phyloP scores from a whole-genome alignment of 2,113 vertebrate species.

The Actenoides lindsayi region DNA sequence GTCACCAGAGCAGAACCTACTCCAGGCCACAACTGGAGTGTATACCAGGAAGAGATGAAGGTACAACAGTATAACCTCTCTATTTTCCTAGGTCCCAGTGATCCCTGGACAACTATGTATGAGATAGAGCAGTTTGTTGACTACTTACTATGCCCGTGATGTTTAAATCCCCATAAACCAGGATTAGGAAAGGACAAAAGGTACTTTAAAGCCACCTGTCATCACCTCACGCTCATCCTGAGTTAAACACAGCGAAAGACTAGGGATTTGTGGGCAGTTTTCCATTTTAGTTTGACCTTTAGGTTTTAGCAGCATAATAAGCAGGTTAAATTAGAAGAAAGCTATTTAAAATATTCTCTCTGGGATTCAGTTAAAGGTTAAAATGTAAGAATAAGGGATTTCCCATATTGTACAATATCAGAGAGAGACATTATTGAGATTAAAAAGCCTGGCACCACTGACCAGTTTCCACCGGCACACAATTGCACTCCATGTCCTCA shows the following conservation, averaged over 20 bases:
- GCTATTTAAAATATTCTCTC: not conserved
- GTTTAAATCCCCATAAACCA: slow-evolving; percentile 61
- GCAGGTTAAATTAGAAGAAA: not conserved
- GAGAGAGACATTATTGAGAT: not conserved
- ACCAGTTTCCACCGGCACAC: not conserved
- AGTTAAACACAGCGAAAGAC: slow-evolving; percentile 41
- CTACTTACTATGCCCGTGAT: slow-evolving; percentile 20
- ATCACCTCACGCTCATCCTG: slow-evolving; percentile 10
- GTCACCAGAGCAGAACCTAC: not conserved
- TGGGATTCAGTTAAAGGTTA: not conserved
- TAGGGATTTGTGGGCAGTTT: not conserved
- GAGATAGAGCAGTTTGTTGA: not conserved
- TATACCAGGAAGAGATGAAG: not conserved
- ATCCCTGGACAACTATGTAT: not conserved
- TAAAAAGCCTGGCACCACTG: not conserved
- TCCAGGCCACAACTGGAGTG: not conserved
- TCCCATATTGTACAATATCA: not conserved
- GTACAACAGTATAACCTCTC: not conserved
- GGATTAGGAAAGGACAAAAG: slow-evolving; percentile 61
- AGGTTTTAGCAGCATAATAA: not conserved
- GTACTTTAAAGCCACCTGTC: slow-evolving; percentile 67
- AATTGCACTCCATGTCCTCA: not conserved
- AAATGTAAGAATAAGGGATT: not conserved
- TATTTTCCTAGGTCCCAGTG: not conserved
- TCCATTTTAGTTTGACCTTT: slow-evolving; percentile 27